Evolutionary conservation across 2,797 vertebrate genomes (phyloP).

Genomic region (Gorsachius magnificus): DNA sequence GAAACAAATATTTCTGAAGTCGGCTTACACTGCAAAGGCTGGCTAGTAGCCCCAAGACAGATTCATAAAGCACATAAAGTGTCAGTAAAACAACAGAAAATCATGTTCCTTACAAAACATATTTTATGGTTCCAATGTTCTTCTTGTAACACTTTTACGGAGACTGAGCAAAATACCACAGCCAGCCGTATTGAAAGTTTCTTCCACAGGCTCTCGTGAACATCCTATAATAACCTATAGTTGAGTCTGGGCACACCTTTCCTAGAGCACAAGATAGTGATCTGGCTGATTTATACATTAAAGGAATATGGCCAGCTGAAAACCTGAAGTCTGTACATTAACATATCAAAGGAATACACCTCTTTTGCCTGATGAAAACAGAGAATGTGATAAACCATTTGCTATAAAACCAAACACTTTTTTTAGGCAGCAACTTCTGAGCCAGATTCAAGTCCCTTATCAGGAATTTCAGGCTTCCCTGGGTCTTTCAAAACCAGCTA

Average conservation of each 20-base stretch:
- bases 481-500: background rate
- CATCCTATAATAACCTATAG: background rate
- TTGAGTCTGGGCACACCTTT: background rate
- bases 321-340: background rate
- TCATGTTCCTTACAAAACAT: conserved; percentile 2
- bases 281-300: background rate
- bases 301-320: background rate
- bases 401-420: background rate
- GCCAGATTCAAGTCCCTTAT: background rate
- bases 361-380: background rate
- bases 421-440: background rate
- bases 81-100: conserved; percentile 31
- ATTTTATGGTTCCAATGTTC: background rate
- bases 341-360: background rate
- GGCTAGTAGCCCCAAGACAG: conserved; percentile 4
- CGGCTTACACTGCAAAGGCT: background rate
- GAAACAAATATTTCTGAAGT: background rate
- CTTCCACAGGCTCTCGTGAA: background rate
- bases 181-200: background rate
- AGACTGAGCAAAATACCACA: conserved; percentile 1
- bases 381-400: background rate
- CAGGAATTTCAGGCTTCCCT: background rate
- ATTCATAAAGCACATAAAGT: conserved; percentile 22
- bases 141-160: background rate
- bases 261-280: background rate